Evolutionary conservation across 2,888 invertebrate genomes (phyloP), one percentile per base, ranked within the genome.

Genomic region (Galerucella pusilla): DNA sequence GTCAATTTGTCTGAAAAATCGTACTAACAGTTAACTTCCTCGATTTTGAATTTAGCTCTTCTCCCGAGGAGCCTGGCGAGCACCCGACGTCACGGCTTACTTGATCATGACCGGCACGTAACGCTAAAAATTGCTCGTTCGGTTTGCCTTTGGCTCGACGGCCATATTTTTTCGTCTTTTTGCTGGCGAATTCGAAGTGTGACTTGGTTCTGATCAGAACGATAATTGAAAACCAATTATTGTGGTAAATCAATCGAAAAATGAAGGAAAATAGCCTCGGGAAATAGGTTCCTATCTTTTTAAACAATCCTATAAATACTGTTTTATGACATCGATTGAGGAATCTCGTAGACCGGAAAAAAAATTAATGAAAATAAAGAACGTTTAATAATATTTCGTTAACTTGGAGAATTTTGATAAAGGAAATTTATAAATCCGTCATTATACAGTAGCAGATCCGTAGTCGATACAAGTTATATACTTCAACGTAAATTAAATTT

Each of bases 51-150:
- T 71, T 70, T 68, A 66, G 78, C 77, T 75, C 79, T 76, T 79
- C 80, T 80, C 35, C 80, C 59, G 74, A 82, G 81, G 81, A 80
- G 79, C 75, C 79, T 73, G 78, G 76, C 75, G 76, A 74, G 75
- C 71, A 67, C 75, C 74, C 77, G 73, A 52, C 71, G 73, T 76
- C 74, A 75, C 74, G 69, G 75, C 68, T 67, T 71, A 68, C 74
- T 81, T 83, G 77, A 78, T 78, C 80, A 84, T 84, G 82, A 79
- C 78, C 75, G 74, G 81, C 84, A 83, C 84, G 84, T 84, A 84
- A 81, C 75, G 72, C 78, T 78, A 82, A 84, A 84, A 84, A 84
- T 84, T 84, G 84, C 82, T 82, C 82, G 80, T 83, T 83, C 81
- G 79, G 82, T 83, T 83, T 82, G 84, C 81, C 80, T 71, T 77